These are phyloP conservation scores for Myoxocephalus aenaeus DNA, from an alignment of 2,797 vertebrate genomes.

Conservation along the genomic window DNA sequence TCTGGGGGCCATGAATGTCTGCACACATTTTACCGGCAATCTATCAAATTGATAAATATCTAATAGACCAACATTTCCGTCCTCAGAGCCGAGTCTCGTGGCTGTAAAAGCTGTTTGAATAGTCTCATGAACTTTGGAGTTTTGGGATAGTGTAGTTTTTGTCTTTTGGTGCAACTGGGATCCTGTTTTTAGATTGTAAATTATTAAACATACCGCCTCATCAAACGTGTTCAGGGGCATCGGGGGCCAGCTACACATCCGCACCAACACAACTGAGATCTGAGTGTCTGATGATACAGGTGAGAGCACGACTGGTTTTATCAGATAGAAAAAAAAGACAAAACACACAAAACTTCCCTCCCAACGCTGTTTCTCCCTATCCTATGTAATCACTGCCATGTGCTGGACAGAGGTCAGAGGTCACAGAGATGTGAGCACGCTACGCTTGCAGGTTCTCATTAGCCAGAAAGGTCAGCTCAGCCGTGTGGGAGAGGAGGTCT, in stretches of 20 bases:
- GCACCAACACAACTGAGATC: background rate
- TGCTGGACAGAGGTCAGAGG: slow-evolving; percentile 42
- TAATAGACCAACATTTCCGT: background rate
- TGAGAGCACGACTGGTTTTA: background rate
- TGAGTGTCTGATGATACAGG: background rate
- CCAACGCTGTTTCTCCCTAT: background rate
- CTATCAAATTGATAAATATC: background rate
- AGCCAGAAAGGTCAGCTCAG: slow-evolving; percentile 17
- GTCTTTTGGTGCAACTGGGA: background rate
- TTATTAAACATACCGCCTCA: background rate
- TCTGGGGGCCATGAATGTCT: background rate
- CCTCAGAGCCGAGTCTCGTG: background rate
- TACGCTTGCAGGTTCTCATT: slow-evolving; percentile 28
- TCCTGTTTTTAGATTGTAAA: background rate
- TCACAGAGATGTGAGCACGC: slow-evolving; percentile 21
- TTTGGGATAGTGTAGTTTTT: background rate
- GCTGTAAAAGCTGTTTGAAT: background rate
- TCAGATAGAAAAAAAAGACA: background rate
- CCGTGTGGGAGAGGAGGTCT: slow-evolving; percentile 2
- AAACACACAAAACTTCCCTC: background rate
- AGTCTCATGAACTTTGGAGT: too few species aligned
- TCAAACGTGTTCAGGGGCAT: background rate
- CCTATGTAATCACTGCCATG: slow-evolving; percentile 42
- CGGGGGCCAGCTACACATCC: background rate
- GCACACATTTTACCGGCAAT: background rate